A percentile compares a stretch with the other conserved stretches of the same genome.
These are phyloP conservation scores for Troglohyphantes excavatus DNA, from an alignment of 2,888 invertebrate genomes.

Conservation along the genomic window DNA sequence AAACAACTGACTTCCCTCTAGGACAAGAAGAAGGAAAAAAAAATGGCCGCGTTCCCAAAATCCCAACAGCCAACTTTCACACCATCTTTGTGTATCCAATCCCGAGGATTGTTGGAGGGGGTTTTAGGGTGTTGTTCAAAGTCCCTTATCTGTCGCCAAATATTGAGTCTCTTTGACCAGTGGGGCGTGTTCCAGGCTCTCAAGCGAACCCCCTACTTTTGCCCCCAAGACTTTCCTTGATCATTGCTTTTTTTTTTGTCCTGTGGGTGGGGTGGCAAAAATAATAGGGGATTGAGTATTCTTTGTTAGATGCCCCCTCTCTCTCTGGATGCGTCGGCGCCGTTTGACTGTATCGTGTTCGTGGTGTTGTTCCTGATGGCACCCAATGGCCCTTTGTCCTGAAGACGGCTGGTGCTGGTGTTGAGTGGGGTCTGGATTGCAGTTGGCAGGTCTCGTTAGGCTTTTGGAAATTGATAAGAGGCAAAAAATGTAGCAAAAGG, in stretches of 20 bases:
- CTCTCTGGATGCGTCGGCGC: slow-evolving; percentile 15
- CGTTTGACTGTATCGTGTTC: slow-evolving; percentile 32
- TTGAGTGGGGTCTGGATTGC: background rate
- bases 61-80: slow-evolving; percentile 73
- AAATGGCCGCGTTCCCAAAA: slow-evolving; percentile 23
- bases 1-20: slow-evolving; percentile 32
- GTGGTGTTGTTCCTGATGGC: slow-evolving; percentile 6
- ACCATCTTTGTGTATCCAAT: slow-evolving; percentile 54
- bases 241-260: slow-evolving; percentile 37
- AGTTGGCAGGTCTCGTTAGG: slow-evolving; percentile 11
- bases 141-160: slow-evolving; percentile 71
- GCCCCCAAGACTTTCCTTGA: slow-evolving; percentile 7
- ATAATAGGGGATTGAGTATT: slow-evolving; percentile 58
- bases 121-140: slow-evolving; percentile 64
- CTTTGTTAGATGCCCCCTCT: slow-evolving; percentile 43
- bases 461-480: too few relatives aligned
- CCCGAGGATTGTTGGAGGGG: slow-evolving; percentile 43
- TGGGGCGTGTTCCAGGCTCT: slow-evolving; percentile 42
- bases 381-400: slow-evolving; percentile 31
- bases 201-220: slow-evolving; percentile 6
- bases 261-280: slow-evolving; percentile 53
- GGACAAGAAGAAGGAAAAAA: slow-evolving; percentile 21
- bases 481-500: too few relatives aligned
- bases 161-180: slow-evolving; percentile 72
- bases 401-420: background rate